Evolutionary conservation across 2,797 vertebrate genomes (phyloP), one percentile per base, ranked within the genome.

Genomic region (Gobio occitaniae): DNA sequence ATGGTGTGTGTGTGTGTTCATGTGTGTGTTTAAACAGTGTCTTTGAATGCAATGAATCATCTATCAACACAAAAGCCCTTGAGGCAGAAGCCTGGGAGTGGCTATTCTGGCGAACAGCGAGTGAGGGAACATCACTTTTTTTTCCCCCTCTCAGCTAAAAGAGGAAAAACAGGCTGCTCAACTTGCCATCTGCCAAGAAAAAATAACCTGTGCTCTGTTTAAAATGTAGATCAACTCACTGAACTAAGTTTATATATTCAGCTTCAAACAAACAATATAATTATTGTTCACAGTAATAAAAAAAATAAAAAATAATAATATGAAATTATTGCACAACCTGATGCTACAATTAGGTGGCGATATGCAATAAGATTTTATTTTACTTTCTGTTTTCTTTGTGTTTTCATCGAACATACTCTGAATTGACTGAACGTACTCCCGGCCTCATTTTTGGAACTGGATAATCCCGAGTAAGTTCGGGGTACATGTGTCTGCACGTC

Each of bases 21-120:
- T 82, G n/a, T 81, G 63, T 25, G 29, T 78, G 21, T 36, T 1
- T 21, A 19, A 75, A 52, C 29, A 3, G 44, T 54, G 21, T 44
- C 44, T 56, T 21, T 47, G 44, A 59, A 69, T 15, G n/a, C n/a
- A 47, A 48, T 78, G 63, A 84, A 50, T 77, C 72, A 84, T 56
- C 16, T 47, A 7, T 59, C 82, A 70, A 80, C 82, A 69, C 16
- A 48, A 54, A 68, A 47, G 19, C 6, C 38, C 63, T 78, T 77
- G 47, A 50, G 63, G 12, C 65, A 83, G 21, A 38, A n/a, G 36
- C 3, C 36, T 78, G 65, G 82, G 82, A 36, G 82, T 78, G 65
- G 75, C 75, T 44, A 61, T 29, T 77, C 8, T 10, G 61, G 50
- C 2, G 1, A 83, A 59, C n/a, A 38, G 2, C 36, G 2, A 50